Evolutionary conservation across 1,140 invertebrate genomes (phyloP), one percentile per base, ranked within the genome.

Genomic region (Brachionus manjavacas): DNA sequence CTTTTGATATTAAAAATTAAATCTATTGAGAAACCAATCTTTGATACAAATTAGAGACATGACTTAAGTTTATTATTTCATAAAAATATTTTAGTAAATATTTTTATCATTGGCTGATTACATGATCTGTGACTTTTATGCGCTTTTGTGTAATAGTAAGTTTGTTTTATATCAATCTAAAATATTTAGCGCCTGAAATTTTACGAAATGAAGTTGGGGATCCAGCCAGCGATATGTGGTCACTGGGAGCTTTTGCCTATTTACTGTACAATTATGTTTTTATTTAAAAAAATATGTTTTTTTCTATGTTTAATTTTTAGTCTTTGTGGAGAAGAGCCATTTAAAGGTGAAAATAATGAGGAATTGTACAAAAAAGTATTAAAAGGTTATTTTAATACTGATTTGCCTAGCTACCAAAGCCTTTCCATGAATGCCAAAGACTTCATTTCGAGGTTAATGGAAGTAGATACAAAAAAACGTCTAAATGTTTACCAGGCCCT

Each of bases 181-280:
- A n/a, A n/a, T n/a, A 11, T 25, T 4, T 16, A 81, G 79, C 79
- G 11, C 79, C 79, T 25, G 79, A 81, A 81, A 81, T 68, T 20
- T 64, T 81, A 11, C n/a, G 79, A 28, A 68, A 68, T 41, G 52
- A 60, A 41, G 52, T 64, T 16, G 79, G 79, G 39, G 9, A 68
- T 35, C 79, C 79, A n/a, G 20, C 79, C 39, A 81, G 79, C 52
- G 79, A 81, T 64, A 81, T 81, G 79, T 81, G 79, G 79, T 60
- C 79, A 20, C 6, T 81, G 0, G 79, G 79, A 35, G 79, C 64
- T 16, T 81, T 81, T 64, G 25, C 79, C 64, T 81, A 81, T 68
- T 46, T 64, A 64, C 25, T 81, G 79, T 81, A 64, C 31, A 35
- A 35, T 35, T 28, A 28, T 41, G n/a, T n/a, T n/a, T n/a, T n/a